Evolutionary conservation across 2,113 vertebrate species (phyloP).

Genomic region (Polypterus bichir): DNA sequence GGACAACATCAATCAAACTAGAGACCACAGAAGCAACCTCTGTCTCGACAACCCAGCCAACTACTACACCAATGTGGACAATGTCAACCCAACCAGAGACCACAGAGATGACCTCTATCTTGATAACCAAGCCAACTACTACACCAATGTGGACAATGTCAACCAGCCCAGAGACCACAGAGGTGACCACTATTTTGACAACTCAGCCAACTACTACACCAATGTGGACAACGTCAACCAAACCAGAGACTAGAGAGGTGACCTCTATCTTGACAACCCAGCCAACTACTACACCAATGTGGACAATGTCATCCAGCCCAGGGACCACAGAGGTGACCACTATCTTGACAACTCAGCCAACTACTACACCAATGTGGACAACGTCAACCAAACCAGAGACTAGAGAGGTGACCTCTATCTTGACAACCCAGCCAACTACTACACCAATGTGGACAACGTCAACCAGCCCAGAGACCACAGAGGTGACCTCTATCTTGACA

Average conservation of each 20-base stretch:
- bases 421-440: neutral
- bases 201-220: neutral
- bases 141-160: neutral
- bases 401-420: constrained; percentile 1
- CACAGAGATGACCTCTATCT: constrained; percentile 4
- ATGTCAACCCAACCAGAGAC: neutral
- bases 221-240: neutral
- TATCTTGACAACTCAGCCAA: neutral
- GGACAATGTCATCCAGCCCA: neutral
- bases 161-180: constrained; percentile 4
- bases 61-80: constrained; percentile 4
- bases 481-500: neutral
- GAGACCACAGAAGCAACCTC: constrained; percentile 7
- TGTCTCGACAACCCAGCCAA: neutral
- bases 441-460: neutral
- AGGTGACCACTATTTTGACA: neutral
- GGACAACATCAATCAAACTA: neutral
- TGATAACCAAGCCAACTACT: too few relatives aligned
- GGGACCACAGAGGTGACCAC: constrained; percentile 5
- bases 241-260: constrained; percentile 11
- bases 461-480: constrained; percentile 4
- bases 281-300: neutral
- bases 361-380: constrained; percentile 4
- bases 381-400: neutral
- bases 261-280: constrained; percentile 1